Percentiles rank a stretch among this genome's conserved stretches.
Evolutionary conservation across 2,888 invertebrate genomes (phyloP).

Genomic region (Augiades crinisus): DNA sequence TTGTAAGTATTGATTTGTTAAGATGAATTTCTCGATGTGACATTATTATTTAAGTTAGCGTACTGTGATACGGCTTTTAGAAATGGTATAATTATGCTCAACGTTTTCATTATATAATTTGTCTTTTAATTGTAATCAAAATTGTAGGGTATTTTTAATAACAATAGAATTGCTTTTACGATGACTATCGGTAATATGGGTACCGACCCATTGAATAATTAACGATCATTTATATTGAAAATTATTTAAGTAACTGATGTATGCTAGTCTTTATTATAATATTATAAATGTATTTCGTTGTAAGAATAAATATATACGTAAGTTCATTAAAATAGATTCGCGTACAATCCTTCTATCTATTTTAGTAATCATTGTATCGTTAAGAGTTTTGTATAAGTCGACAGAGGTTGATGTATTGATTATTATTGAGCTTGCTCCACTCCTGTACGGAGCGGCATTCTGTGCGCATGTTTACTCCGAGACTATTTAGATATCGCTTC

Average conservation of each 20-base stretch:
- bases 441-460: slow-evolving; percentile 15
- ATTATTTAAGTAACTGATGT: slow-evolving; percentile 64
- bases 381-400: slow-evolving; percentile 51
- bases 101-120: slow-evolving; percentile 52
- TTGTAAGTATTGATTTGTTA: slow-evolving; percentile 26
- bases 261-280: slow-evolving; percentile 80
- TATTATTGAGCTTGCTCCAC: slow-evolving; percentile 21
- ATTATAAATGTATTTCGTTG: slow-evolving; percentile 56
- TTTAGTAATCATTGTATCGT: slow-evolving; percentile 54
- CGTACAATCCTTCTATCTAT: slow-evolving; percentile 51
- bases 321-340: slow-evolving; percentile 53
- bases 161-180: slow-evolving; percentile 31
- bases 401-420: slow-evolving; percentile 31
- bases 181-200: slow-evolving; percentile 32
- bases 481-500: slow-evolving; percentile 36
- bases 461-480: slow-evolving; percentile 28
- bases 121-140: slow-evolving; percentile 47
- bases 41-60: slow-evolving; percentile 63
- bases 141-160: slow-evolving; percentile 38
- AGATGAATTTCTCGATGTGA: slow-evolving; percentile 37
- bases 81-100: slow-evolving; percentile 68
- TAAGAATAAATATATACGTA: slow-evolving; percentile 59
- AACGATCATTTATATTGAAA: slow-evolving; percentile 50
- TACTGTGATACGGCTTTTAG: slow-evolving; percentile 76
- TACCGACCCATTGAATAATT: slow-evolving; percentile 39